Evolutionary conservation across 2,797 vertebrate genomes (phyloP), one percentile per base, ranked within the genome.

Genomic region (Protonibea diacanthus): DNA sequence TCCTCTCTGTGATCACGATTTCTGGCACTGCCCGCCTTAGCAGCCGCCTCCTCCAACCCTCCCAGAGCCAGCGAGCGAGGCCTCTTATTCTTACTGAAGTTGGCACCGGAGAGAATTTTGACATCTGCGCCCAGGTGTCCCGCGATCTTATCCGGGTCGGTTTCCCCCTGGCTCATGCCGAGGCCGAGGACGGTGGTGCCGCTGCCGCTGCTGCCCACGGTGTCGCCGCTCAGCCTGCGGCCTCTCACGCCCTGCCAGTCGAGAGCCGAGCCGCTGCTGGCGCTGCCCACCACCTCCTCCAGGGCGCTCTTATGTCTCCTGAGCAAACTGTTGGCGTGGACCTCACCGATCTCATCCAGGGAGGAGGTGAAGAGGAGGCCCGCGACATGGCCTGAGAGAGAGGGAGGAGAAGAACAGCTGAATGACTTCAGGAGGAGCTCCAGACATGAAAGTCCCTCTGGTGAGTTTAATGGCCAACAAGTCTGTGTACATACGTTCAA

Each of bases 271-370:
- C 84, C 23, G 1, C 88, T 69, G 71, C 71, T 40, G 51, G 68
- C 27, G 10, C 85, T 56, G 88, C 89, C 83, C 85, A 93, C 78
- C 90, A 91, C 90, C 68, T 96, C 69, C 76, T 97, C 96, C 74
- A 94, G 89, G 14, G 94, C 93, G 3, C 95, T 97, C 90, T 92
- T 94, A 51, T 96, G 96, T 74, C 95, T 95, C 81, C 88, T 94
- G 21, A 95, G 94, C 72, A 96, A 81, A 71, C 93, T 94, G 93
- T 91, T 94, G 78, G 70, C 89, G 75, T 93, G 94, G 67, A 93
- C 81, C 67, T 95, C 93, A 52, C 95, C 95, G 5, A 95, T 93
- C 25, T 95, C 93, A 33, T 94, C 92, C 79, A 95, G 86, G 9
- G 94, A 95, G 48, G 92, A 88, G 2, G 90, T 89, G 82, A 95